Evolutionary conservation across 2,113 vertebrate species (phyloP).

Genomic region (Ophiodon elongatus): DNA sequence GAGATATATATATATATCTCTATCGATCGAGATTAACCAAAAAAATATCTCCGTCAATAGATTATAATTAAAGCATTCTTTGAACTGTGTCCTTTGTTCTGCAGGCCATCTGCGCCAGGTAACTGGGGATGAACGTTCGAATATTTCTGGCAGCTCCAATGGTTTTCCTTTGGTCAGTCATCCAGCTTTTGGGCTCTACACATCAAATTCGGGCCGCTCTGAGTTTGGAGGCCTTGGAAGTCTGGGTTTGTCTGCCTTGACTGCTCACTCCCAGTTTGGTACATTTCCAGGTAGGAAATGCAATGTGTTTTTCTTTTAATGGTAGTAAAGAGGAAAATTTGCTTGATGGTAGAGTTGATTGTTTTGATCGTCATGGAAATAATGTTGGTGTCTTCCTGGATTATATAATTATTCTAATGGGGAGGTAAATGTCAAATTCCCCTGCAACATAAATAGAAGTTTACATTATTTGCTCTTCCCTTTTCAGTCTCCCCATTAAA

Average conservation of each 20-base stretch:
- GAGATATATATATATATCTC: no score
- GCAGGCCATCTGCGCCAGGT: slow-evolving; percentile 86
- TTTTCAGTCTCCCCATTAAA: neutral
- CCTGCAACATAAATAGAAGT: neutral
- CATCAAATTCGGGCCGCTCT: slow-evolving; percentile 85
- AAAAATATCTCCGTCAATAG: neutral
- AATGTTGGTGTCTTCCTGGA: neutral
- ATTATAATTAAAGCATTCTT: neutral
- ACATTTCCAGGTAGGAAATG: slow-evolving; percentile 86
- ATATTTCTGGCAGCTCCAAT: slow-evolving; percentile 83
- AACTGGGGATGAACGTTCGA: slow-evolving; percentile 84
- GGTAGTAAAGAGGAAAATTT: neutral
- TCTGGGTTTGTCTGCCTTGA: slow-evolving; percentile 88
- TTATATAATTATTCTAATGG: neutral
- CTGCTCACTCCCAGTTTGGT: slow-evolving; percentile 87
- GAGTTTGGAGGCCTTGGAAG: slow-evolving; percentile 90
- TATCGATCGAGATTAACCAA: neutral
- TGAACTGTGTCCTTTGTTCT: slow-evolving; percentile 50
- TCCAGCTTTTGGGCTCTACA: slow-evolving; percentile 85
- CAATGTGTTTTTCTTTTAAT: neutral
- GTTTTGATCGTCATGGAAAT: neutral
- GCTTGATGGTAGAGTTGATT: neutral
- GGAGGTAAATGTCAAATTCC: neutral
- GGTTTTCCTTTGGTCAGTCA: slow-evolving; percentile 87
- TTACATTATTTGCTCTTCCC: neutral